Evolutionary conservation across 1,140 invertebrate genomes (phyloP), one percentile per base, ranked within the genome.

Genomic region (Drosophila dunni): DNA sequence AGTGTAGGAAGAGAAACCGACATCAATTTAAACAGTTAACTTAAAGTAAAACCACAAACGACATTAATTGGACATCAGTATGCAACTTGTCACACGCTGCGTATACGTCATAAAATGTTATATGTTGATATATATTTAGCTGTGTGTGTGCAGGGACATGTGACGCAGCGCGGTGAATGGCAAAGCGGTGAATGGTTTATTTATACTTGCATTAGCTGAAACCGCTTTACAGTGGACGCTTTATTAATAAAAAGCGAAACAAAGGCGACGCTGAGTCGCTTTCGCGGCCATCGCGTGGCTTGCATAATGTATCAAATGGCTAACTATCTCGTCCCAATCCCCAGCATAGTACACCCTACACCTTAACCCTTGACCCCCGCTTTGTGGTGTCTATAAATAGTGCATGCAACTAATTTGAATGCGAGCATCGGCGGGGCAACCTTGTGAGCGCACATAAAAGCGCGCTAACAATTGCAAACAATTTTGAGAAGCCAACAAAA

Each of bases 391-490:
- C 65, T 69, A 74, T 74, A 62, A 69, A 74, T 74, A 74, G 64
- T 33, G 17, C 40, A 17, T 40, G 58, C 60, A 58, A 69, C 51
- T 75, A 70, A 70, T 75, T 75, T 69, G 53, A 70, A 63, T 70
- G 57, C 29, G 29, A 45, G 36, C 15, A 46, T 34, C 7, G 0
- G 8, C 7, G 56, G n/a, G 20, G 57, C 71, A 75, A 63, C 58
- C 66, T 70, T 68, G 66, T 50, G 15, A 7, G 33, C n/a, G 24
- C 17, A 46, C 42, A 66, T 48, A 69, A 69, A 53, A 62, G 50
- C 57, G 11, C 29, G 51, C 50, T 54, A 57, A 75, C 72, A 75
- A 75, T 75, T 70, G 72, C 68, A 57, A 29, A 65, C 68, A 71
- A 71, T 71, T 65, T 65, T 9, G 44, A 20, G 64, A 20, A 54